phyloP scores from a whole-genome alignment of 2,797 vertebrate genomes.

The Acanthis flammea region DNA sequence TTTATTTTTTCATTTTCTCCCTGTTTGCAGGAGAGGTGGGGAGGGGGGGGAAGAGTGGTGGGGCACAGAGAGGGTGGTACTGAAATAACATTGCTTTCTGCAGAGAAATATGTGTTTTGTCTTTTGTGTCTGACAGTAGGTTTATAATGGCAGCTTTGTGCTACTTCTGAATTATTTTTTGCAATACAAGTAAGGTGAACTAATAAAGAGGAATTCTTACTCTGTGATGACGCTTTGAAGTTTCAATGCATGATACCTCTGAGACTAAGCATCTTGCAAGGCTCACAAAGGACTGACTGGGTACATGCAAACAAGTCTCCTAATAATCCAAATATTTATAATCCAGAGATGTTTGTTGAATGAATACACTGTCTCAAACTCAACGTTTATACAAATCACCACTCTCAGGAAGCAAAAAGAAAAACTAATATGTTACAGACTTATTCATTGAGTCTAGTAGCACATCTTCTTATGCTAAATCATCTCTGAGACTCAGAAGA shows the following conservation, averaged over 20 bases:
- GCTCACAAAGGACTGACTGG: not conserved
- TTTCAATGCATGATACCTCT: not conserved
- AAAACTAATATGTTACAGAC: not conserved
- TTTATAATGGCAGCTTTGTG: not conserved
- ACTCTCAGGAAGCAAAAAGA: not conserved
- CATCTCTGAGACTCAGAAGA: not conserved
- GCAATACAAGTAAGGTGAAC: not conserved
- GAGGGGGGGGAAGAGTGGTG: too few species aligned
- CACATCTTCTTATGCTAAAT: not conserved
- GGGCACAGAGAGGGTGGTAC: not conserved
- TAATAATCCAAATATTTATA: not conserved
- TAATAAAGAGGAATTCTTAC: not conserved
- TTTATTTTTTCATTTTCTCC: not conserved
- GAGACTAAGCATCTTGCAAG: not conserved
- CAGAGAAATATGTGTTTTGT: accelerated
- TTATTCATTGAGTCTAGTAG: not conserved
- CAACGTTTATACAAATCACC: not conserved
- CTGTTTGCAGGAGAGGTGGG: too few species aligned
- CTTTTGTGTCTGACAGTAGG: not conserved
- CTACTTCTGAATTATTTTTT: not conserved
- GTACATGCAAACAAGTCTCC: not conserved
- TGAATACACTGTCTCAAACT: accelerated
- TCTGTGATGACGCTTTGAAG: not conserved
- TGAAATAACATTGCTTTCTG: not conserved
- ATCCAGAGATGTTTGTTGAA: not conserved